phyloP scores from a whole-genome alignment of 2,888 invertebrate species.

The Deilephila porcellus region DNA sequence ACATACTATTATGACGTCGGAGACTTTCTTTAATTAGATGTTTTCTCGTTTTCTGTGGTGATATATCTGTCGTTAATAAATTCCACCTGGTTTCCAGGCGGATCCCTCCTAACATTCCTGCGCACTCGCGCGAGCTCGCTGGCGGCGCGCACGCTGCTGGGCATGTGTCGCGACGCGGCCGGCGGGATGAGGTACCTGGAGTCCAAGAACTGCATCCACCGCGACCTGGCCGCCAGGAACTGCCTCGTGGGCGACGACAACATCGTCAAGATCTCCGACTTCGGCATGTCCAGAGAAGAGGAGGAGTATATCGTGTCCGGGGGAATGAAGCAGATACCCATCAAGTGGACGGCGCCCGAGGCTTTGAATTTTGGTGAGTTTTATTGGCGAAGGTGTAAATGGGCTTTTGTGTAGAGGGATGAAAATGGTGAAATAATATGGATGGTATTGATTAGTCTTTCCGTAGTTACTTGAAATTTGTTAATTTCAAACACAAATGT shows the following conservation, averaged over 20 bases:
- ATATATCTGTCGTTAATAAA: not conserved
- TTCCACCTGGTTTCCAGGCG: constrained; percentile 84
- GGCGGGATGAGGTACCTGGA: constrained; percentile 98
- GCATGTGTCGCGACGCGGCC: constrained; percentile 97
- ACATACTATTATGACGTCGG: no score
- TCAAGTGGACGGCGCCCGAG: constrained; percentile 99
- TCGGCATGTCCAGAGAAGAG: constrained; percentile 98
- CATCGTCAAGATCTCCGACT: constrained; percentile 98
- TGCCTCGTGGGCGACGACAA: constrained; percentile 94
- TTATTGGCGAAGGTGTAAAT: no score
- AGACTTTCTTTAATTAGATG: no score
- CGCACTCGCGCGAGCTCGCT: constrained; percentile 89
- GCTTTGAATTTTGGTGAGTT: constrained; percentile 94
- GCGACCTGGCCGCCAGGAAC: constrained; percentile 97
- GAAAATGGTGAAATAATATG: no score
- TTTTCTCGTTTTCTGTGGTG: no score
- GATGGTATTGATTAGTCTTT: no score
- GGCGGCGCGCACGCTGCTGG: constrained; percentile 88
- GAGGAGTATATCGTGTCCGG: constrained; percentile 98
- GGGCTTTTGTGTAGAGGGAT: no score
- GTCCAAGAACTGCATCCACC: constrained; percentile 97
- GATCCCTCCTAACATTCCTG: constrained; percentile 94
- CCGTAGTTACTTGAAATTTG: no score
- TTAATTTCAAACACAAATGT: no score
- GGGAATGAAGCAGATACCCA: constrained; percentile 99